A percentile compares a stretch with the other conserved stretches of the same genome.
Conservation (phyloP, 2,113 vertebrate genomes). For the Colinus virginianus region DNA sequence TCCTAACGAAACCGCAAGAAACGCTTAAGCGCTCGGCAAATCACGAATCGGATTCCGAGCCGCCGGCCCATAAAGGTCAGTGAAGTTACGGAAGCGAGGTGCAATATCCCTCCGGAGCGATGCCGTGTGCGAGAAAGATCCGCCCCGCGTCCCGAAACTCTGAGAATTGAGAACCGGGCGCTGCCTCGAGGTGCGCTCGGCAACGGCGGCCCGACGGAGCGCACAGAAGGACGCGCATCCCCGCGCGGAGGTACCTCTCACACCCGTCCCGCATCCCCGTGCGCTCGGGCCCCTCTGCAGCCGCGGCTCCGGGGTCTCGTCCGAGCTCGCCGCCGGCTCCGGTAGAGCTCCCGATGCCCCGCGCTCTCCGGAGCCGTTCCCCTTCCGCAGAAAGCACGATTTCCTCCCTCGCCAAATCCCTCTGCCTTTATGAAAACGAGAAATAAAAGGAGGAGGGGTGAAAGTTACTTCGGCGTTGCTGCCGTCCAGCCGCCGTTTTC, state of each 20-base stretch:
- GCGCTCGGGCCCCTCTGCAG: neutral
- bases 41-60: neutral
- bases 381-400: rapidly evolving
- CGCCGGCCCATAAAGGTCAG: neutral
- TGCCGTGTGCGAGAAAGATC: neutral
- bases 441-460: neutral
- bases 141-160: neutral
- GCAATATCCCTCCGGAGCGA: neutral
- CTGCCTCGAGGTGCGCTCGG: neutral
- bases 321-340: too few relatives aligned
- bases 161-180: neutral
- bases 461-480: neutral
- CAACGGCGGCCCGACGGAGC: neutral
- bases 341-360: neutral
- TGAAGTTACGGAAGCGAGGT: neutral
- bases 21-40: neutral
- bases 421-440: neutral
- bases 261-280: too few relatives aligned
- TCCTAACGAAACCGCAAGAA: neutral
- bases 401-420: neutral
- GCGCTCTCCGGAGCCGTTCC: rapidly evolving
- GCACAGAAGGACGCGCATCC: rapidly evolving
- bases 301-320: too few relatives aligned
- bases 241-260: neutral
- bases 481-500: neutral